A percentile compares a stretch with the other conserved stretches of the same genome.
Evolutionary conservation across 1,140 invertebrate genomes (phyloP).

Genomic region (Psix sp.): DNA sequence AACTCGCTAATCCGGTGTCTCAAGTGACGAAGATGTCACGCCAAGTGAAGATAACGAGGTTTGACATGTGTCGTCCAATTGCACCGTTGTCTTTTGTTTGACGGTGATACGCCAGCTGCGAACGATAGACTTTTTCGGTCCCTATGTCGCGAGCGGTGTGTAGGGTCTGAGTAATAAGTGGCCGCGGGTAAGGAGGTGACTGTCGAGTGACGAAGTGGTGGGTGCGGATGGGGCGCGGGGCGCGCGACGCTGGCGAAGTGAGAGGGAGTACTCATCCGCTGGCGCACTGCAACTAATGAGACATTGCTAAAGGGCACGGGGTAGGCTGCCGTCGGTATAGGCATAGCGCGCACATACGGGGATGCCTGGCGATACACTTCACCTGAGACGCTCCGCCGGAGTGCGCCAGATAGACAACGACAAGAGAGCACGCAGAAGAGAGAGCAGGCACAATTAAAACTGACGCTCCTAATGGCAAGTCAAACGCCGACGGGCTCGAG

Average conservation of each 20-base stretch:
- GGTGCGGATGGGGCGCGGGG: conserved; percentile 39
- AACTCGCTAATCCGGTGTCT: conserved; percentile 20
- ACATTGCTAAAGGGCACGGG: conserved; percentile 77
- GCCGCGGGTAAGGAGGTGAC: conserved; percentile 68
- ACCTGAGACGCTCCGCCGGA: conserved; percentile 73
- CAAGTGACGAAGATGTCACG: conserved; percentile 43
- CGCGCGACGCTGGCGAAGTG: conserved; percentile 24
- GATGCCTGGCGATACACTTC: conserved; percentile 75
- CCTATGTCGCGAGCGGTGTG: conserved; percentile 41
- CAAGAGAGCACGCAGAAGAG: conserved; percentile 44
- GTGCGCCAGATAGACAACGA: conserved; percentile 71
- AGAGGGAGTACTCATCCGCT: conserved; percentile 73
- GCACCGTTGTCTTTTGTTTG: conserved; percentile 56
- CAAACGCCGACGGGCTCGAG: conserved; percentile 77
- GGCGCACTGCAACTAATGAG: conserved; percentile 78
- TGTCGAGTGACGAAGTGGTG: conserved; percentile 65
- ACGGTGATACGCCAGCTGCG: conserved; percentile 32
- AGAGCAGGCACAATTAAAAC: conserved; percentile 77
- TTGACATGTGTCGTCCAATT: conserved; percentile 49
- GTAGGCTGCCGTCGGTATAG: conserved; percentile 63
- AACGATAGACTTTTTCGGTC: conserved; percentile 59
- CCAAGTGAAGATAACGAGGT: conserved; percentile 34
- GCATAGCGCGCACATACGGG: conserved; percentile 67
- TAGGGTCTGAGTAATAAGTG: conserved; percentile 62
- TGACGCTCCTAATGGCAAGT: conserved; percentile 78